phyloP scores from a whole-genome alignment of 2,113 vertebrate species.

The Condylura cristata region DNA sequence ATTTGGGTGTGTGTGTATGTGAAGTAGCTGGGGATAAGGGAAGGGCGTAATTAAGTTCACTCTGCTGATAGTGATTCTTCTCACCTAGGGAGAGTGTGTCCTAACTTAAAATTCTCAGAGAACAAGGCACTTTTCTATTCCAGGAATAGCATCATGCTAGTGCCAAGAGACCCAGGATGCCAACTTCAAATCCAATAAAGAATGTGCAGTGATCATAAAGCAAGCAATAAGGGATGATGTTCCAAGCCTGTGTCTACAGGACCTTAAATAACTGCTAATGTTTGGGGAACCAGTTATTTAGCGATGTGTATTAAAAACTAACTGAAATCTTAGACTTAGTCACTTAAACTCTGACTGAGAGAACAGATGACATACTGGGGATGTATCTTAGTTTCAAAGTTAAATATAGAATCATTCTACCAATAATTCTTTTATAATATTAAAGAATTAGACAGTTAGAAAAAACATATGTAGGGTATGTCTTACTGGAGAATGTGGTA shows the following conservation, averaged over 20 bases:
- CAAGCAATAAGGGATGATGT: background rate
- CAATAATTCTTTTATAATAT: background rate
- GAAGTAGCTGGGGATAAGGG: too few relatives aligned
- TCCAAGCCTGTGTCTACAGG: background rate
- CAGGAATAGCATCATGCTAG: background rate
- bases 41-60: background rate
- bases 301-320: background rate
- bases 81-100: background rate
- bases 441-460: background rate
- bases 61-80: background rate
- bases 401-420: background rate
- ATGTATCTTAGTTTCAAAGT: background rate
- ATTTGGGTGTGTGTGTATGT: background rate
- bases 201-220: background rate
- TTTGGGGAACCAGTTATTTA: constrained; percentile 30
- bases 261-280: background rate
- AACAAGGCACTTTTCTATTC: background rate
- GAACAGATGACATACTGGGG: background rate
- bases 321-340: background rate
- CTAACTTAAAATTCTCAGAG: background rate
- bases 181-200: background rate
- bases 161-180: background rate
- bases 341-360: background rate
- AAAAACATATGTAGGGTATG: background rate
- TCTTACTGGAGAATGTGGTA: background rate